Base-by-base conservation (phyloP, 2,888 invertebrate species). In the Epinotia ramella region DNA sequence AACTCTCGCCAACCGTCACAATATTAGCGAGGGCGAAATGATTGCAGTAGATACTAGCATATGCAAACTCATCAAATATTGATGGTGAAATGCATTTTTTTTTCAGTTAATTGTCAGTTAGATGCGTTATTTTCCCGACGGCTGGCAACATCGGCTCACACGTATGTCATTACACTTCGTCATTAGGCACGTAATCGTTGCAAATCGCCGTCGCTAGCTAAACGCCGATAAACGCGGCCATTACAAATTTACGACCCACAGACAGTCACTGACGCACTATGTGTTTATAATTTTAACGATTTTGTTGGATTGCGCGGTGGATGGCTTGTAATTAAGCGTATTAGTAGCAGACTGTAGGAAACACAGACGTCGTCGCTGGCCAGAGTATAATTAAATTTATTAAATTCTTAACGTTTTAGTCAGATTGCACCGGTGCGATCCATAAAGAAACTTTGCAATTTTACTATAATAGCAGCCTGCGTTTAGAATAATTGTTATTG, bases 191-290 rank as follows among this genome's bases (percentile, higher is more conserved):
- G 60, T 88, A 91, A 90, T 92, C 85, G 85, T 79, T 62, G 85
- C 80, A 87, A 88, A 91, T 90, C 89, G 88, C 86, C 86, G 62
- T 60, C 84, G 86, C 85, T 84, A 86, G 83, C 89, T 93, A 93
- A 93, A 92, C 88, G 90, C 80, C 87, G 91, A 88, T 92, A 93
- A 93, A 92, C 89, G 63, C 16, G 85, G 84, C 86, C 86, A 87
- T 89, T 88, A 89, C 81, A 77, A 84, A 84, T 88, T 88, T 87
- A 87, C 83, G 85, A 84, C 79, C 81, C 81, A 78, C 83, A 81
- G 84, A 80, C 82, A 78, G 80, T 73, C 82, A 70, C 70, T 80
- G 80, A 80, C 79, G 78, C 78, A 81, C 82, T 83, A 80, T 79
- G 80, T 80, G 81, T 79, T 84, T 70, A 75, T 53, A 60, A 53